Base-by-base conservation (phyloP, 2,888 invertebrate genomes). In the Aphelenchoides bicaudatus region DNA sequence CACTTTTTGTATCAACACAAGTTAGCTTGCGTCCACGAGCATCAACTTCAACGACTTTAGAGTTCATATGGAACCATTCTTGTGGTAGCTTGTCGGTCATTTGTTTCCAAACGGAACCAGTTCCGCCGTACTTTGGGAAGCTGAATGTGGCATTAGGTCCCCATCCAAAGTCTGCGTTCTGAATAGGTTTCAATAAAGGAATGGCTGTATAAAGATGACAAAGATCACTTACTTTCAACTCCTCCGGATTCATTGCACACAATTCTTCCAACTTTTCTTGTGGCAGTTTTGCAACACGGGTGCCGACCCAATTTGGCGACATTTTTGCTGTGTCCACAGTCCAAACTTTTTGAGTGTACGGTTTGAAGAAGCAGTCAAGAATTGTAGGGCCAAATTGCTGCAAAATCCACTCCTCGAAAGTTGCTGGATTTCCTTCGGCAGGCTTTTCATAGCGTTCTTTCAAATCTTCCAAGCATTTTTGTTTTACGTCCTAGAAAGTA, bases 291-390 rank as follows among this genome's bases (percentile, higher is more conserved):
- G 78, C 78, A 27, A 75, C 74, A 21, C 75, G 60, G 8, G 73
- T 71, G 47, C 75, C 74, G 10, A 76, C 74, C 76, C 76, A 76
- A 31, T 58, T 72, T 62, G 47, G 72, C 25, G 71, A 73, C 78
- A 78, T 78, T 47, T 75, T 72, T 37, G 60, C 49, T 29, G 75
- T 68, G 29, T 77, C 72, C 21, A 78, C 75, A 8, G 77, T 78
- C 78, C 78, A 78, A 23, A 75, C 75, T 60, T 78, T 78, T 48
- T 68, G 66, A 48, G 75, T 78, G 68, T 78, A 78, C 28, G 78
- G 78, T 55, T 72, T 69, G 71, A 78, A 78, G 66, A 78, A 78
- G 23, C 60, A 59, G 46, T 75, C 63, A 38, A 72, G 60, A 39
- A 78, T 73, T 13, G 75, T 75, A 8, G 74, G 74, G 16, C 78